These are phyloP conservation scores for Notodonta ziczac DNA, from an alignment of 2,888 invertebrate genomes.

Conservation along the genomic window DNA sequence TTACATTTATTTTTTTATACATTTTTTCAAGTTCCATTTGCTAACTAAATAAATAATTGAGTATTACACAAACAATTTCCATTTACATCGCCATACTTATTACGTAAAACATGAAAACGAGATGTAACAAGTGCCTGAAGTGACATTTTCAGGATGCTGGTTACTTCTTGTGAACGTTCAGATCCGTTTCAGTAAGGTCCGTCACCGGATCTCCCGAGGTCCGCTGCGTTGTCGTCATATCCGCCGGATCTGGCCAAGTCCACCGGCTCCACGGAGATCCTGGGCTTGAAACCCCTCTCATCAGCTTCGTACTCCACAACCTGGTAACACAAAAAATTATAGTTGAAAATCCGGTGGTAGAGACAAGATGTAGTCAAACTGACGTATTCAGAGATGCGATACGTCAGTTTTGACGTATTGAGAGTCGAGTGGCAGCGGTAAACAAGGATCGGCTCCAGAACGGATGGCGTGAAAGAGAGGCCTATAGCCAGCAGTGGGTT, in stretches of 20 bases:
- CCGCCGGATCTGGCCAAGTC: constrained; percentile 51
- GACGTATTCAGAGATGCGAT: too few species aligned
- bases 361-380: too few species aligned
- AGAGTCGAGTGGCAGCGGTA: too few species aligned
- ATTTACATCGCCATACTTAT: constrained; percentile 29
- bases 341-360: too few species aligned
- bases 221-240: constrained; percentile 67
- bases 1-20: constrained; percentile 47
- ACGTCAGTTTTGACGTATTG: too few species aligned
- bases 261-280: constrained; percentile 81
- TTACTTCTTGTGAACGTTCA: constrained; percentile 20
- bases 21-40: constrained; percentile 45
- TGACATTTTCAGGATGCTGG: too few species aligned
- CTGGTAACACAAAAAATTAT: constrained; percentile 50
- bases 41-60: constrained; percentile 53
- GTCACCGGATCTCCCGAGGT: constrained; percentile 54
- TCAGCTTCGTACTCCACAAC: constrained; percentile 90
- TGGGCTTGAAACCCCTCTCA: constrained; percentile 87
- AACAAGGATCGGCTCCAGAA: too few species aligned
- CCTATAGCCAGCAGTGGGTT: too few species aligned
- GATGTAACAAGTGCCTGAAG: constrained; percentile 7
- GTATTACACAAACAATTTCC: constrained; percentile 48
- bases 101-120: constrained; percentile 19
- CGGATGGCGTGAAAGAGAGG: too few species aligned
- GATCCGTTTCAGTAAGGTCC: constrained; percentile 59